A percentile compares a stretch with the other conserved stretches of the same genome.
phyloP scores from a whole-genome alignment of 2,888 invertebrate genomes.

The Synergus japonicus region DNA sequence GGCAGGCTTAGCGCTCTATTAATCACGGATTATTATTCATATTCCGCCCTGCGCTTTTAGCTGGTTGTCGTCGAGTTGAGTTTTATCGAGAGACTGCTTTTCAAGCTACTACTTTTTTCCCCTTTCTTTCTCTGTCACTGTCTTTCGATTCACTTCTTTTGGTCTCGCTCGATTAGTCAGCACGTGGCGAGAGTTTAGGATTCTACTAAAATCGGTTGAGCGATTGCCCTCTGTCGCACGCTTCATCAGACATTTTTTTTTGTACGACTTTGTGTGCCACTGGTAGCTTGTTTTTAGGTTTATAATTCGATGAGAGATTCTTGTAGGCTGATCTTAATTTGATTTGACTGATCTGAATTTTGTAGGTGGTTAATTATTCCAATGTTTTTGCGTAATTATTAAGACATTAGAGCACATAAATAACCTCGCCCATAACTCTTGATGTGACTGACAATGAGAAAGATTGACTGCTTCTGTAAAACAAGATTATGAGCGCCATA shows the following conservation, averaged over 20 bases:
- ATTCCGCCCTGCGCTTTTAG: constrained; percentile 58
- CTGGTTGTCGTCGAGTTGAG: constrained; percentile 59
- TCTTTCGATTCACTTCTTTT: constrained; percentile 38
- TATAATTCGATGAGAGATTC: neutral
- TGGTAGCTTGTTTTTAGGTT: neutral
- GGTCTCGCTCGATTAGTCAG: constrained; percentile 49
- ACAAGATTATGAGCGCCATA: neutral
- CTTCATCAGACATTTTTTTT: neutral
- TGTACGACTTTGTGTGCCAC: neutral
- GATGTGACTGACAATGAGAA: neutral
- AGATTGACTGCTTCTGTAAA: neutral
- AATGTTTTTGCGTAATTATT: neutral
- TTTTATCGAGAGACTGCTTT: constrained; percentile 60
- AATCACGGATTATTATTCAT: constrained; percentile 74
- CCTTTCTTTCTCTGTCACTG: constrained; percentile 32
- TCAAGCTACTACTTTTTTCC: constrained; percentile 50
- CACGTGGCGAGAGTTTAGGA: constrained; percentile 52
- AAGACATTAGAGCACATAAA: neutral
- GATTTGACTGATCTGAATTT: too few species aligned
- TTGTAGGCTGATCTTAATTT: neutral
- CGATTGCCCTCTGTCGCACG: neutral
- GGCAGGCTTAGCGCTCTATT: constrained; percentile 73
- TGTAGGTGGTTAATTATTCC: neutral
- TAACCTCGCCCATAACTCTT: neutral
- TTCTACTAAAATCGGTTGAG: constrained; percentile 2